Base-by-base conservation (phyloP, 35 echinoderm and acorn worm species). In the Apostichopus parvimensis region DNA sequence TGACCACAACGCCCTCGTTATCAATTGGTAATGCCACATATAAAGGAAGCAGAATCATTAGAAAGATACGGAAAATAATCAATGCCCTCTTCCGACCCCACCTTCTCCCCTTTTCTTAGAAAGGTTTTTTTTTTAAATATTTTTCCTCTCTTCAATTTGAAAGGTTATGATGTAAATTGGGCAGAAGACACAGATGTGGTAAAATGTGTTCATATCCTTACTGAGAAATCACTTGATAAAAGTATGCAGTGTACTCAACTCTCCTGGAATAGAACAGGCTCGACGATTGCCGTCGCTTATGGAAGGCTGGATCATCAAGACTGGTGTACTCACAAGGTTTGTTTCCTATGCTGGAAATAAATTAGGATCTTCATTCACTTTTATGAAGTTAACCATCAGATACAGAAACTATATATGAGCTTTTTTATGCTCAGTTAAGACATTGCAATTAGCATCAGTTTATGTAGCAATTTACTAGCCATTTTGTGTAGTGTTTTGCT, bases 241-340 rank as follows among this genome's bases (percentile, higher is more conserved):
- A 92, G 95, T 62, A 73, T 98, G 13, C 92, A 95, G 80, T 98
- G 96, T 87, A 98, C 94, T 55, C 25, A 83, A 7, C 79, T 98
- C 8, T 85, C 96, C 3, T 98, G 96, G 96, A 98, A 94, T 86
- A 72, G 57, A 26, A 92, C 93, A 45, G 96, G 96, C 8, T 98
- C 96, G 5, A 94, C 94, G 1, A 56, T 98, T 2, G 96, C 94
- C 64, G 93, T 92, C 9, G 55, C 92, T 0, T 95, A 92, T 81
- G 96, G 96, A 4, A 81, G 92, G 60, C 84, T 95, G 93, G 96
- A 98, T 57, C 96, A 98, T 20, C 89, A 98, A 61, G 96, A 98
- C 60, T 98, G 96, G 96, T 98, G 96, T 91, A 95, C 79, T 54
- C 96, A 98, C 83, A 98, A 95, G 91, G 96, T 95, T 87, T 9